Evolutionary conservation across 2,113 vertebrate genomes (phyloP), one percentile per base, ranked within the genome.

Genomic region (Odocoileus virginianus): DNA sequence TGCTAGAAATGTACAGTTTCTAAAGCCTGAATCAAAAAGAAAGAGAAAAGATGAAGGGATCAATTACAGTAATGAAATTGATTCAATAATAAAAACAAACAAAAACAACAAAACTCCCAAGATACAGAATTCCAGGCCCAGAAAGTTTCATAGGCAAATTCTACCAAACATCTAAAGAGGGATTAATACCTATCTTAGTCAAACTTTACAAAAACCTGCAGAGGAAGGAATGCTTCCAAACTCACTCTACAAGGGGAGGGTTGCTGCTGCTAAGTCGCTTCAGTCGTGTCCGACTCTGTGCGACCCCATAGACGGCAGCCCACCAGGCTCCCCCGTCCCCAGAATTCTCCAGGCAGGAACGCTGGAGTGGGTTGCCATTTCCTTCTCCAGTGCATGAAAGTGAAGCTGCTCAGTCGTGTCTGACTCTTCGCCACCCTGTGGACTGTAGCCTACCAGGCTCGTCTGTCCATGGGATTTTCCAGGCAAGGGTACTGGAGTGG

Each of bases 351-450:
- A 21, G n/a, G n/a, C 64, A 71, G 36, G 64, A 71, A 36, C 17
- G 36, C 9, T 71, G 64, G 33, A 67, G 33, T 67, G n/a, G 17
- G 64, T 3, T 71, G 17, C 1, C 30, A 64, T 71, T 71, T 36
- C 17, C 9, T 11, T 36, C 17, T 71, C 64, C 64, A 71, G 0
- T 36, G 4, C n/a, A 71, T 2, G 17, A 2, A 21, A 71, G 17
- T 36, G 64, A 71, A 71, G 64, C 36, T 0, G 0, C 4, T 71
- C 64, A 11, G 8, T 36, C 2, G 17, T 11, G 17, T 71, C n/a
- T 0, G 17, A 21, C 64, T 71, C n/a, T 36, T 4, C 2, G 9
- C 0, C 2, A 71, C 10, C 17, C 9, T 17, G 5, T 5, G 2
- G 2, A 36, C n/a, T 36, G n/a, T 16, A 67, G 17, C 64, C n/a